Conservation (phyloP, 2,113 vertebrate species). For the Varanus komodoensis region DNA sequence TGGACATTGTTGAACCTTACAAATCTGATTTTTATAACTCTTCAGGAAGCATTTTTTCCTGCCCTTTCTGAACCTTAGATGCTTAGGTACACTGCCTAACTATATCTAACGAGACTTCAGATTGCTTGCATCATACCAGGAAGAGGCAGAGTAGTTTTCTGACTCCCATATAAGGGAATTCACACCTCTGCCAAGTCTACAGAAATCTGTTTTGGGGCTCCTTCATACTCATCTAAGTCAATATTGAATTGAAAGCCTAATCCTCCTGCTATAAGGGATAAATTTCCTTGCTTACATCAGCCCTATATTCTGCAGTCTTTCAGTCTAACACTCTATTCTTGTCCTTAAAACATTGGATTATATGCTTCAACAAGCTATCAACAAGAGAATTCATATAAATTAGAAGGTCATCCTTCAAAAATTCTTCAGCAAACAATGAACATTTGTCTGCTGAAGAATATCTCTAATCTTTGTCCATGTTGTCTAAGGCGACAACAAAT, state of each 20-base stretch:
- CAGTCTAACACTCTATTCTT: background rate
- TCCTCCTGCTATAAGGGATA: too few species aligned
- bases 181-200: background rate
- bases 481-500: background rate
- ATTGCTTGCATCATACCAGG: background rate
- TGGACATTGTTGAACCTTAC: background rate
- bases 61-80: background rate
- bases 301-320: background rate
- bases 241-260: background rate
- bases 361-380: background rate
- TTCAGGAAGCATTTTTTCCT: constrained; percentile 4
- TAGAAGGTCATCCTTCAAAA: background rate
- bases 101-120: background rate
- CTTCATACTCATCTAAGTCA: background rate
- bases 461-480: background rate
- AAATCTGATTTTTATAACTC: background rate
- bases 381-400: background rate
- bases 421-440: background rate
- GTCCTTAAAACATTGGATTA: background rate
- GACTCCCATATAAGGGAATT: background rate
- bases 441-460: background rate
- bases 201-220: background rate
- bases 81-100: background rate
- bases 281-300: background rate
- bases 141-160: background rate